Base-by-base conservation (phyloP, 1,140 invertebrate genomes). In the Scylla paramamosain region DNA sequence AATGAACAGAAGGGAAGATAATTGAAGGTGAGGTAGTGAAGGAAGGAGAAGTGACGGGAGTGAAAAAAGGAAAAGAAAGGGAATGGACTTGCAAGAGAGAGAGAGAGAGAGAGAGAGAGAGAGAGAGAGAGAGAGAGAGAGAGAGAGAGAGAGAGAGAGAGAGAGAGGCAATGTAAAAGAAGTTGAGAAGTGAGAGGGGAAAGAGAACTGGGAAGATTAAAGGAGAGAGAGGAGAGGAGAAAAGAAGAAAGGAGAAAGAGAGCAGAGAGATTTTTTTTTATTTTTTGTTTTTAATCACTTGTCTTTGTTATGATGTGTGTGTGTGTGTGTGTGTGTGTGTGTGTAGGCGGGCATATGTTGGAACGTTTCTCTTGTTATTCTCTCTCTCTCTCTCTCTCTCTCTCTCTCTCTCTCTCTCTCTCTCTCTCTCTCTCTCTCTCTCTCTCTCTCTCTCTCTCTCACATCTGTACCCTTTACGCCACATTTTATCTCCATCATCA, bases 301-400 rank as follows among this genome's bases (percentile, higher is more conserved):
- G 46, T 92, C n/a, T 92, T 46, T 92, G 52, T 59, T 4, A 59
- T n/a, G 29, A 45, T 92, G 52, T 92, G 0, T 92, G 25, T 92
- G 52, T 77, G 52, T 92, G 90, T 92, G 52, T 77, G 90, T 92
- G 52, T 92, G 4, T 92, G 90, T 92, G 52, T 92, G 90, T 77
- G 52, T 92, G 90, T 92, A 2, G 52, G 3, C 52, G 52, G 52
- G 90, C 52, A 52, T 59, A 52, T 91, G 90, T 91, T 16, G 48
- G 90, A 59, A 52, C 67, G 90, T 91, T 45, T 91, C 29, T 89
- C 29, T 89, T 82, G 77, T 82, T 20, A 25, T 2, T 3, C n/a
- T 91, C 45, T 48, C 8, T 25, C 8, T 25, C 7, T 48, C n/a
- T 48, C 25, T 29, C 4, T 28, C 45, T 48, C 6, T 48, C 45